These are phyloP conservation scores for Mormyrops attenuatus DNA, from an alignment of 2,797 vertebrate species.

Conservation along the genomic window DNA sequence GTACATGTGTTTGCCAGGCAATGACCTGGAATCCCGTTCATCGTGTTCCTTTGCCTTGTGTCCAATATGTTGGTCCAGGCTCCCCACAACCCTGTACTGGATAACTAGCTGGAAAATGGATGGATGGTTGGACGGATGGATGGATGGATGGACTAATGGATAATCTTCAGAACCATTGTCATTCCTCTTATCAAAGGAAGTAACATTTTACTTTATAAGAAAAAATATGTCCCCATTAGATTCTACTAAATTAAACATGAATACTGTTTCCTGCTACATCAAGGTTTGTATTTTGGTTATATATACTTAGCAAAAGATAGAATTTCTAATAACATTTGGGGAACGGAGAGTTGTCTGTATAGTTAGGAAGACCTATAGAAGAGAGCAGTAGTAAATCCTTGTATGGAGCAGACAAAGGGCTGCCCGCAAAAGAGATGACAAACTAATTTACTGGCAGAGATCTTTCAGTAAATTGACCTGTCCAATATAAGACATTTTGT, in stretches of 20 bases:
- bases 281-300: neutral
- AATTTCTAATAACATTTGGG: neutral
- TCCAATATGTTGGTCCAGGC: neutral
- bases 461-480: slow-evolving; percentile 7
- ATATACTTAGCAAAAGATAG: neutral
- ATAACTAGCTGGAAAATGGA: neutral
- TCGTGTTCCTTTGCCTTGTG: neutral
- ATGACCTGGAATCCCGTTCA: neutral
- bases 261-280: neutral
- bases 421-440: neutral
- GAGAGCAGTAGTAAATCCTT: neutral
- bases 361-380: neutral
- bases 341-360: neutral
- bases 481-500: slow-evolving; percentile 10
- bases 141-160: neutral
- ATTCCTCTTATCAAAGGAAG: neutral
- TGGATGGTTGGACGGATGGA: neutral
- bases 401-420: neutral
- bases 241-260: neutral
- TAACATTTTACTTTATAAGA: neutral
- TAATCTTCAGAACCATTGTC: neutral
- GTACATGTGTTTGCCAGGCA: neutral
- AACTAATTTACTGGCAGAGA: slow-evolving; percentile 2
- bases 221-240: neutral
- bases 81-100: neutral